These are phyloP conservation scores for Barnardius zonarius DNA, from an alignment of 2,113 vertebrate genomes.

Conservation along the genomic window DNA sequence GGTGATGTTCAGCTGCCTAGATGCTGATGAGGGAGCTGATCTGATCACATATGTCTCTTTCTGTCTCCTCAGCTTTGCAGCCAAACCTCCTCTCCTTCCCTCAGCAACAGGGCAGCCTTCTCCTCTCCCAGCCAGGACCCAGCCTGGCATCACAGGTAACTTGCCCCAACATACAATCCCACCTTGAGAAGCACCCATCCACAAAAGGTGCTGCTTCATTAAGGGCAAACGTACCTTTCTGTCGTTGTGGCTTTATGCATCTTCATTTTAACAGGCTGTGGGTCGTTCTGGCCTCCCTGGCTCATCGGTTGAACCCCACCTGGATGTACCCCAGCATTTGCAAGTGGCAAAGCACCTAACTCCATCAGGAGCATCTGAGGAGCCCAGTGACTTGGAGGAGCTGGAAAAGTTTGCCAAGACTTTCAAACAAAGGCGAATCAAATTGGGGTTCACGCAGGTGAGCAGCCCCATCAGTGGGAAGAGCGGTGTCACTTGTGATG, in stretches of 20 bases:
- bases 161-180: not conserved
- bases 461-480: not conserved
- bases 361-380: slow-evolving; percentile 78
- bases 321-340: slow-evolving; percentile 87
- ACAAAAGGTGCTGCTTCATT: not conserved
- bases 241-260: fast-evolving
- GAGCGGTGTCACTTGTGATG: not conserved
- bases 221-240: fast-evolving
- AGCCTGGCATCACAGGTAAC: slow-evolving; percentile 90
- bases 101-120: slow-evolving; percentile 84
- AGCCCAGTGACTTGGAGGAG: slow-evolving; percentile 95
- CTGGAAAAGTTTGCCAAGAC: slow-evolving; percentile 97
- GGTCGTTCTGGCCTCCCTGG: slow-evolving; percentile 85
- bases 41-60: not conserved
- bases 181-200: not conserved
- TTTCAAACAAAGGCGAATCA: slow-evolving; percentile 97
- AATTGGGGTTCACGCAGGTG: slow-evolving; percentile 97
- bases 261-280: slow-evolving; percentile 74
- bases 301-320: slow-evolving; percentile 85
- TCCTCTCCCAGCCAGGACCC: slow-evolving; percentile 90
- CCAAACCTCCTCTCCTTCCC: slow-evolving; percentile 90
- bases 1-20: not conserved
- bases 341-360: slow-evolving; percentile 87
- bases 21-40: not conserved
- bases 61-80: slow-evolving; percentile 80